Percentiles rank a stretch among this genome's conserved stretches.
Evolutionary conservation across 2,888 invertebrate species (phyloP).

Genomic region (Leistus spinibarbis): DNA sequence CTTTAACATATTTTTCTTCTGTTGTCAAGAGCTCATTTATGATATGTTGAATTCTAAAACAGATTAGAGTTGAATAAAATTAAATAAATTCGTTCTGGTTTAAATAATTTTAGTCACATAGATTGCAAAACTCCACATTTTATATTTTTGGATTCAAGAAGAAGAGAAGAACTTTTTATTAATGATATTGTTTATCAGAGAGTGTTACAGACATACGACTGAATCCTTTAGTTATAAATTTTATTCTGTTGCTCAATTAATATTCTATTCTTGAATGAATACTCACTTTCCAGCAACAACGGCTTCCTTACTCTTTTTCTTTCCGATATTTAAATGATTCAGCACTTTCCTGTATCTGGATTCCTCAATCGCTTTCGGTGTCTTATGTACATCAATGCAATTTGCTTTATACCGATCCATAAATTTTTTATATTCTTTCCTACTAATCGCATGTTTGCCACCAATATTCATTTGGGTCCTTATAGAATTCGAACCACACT

Average conservation of each 20-base stretch:
- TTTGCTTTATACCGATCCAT: constrained; percentile 8
- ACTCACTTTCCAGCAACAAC: constrained; percentile 27
- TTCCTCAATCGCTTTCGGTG: constrained; percentile 22
- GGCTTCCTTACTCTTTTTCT: constrained; percentile 17
- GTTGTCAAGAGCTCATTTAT: constrained; percentile 52
- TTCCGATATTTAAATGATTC: constrained; percentile 18
- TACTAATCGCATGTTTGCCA: constrained; percentile 6
- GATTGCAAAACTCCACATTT: no score
- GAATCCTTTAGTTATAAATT: no score
- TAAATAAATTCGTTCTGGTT: no score
- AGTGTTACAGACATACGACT: no score
- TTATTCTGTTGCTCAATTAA: neutral
- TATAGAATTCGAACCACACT: constrained; percentile 2
- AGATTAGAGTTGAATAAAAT: no score
- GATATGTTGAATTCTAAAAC: constrained; percentile 46
- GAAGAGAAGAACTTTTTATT: no score
- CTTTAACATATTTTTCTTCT: constrained; percentile 51
- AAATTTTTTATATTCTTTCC: constrained; percentile 7
- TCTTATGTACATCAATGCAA: neutral
- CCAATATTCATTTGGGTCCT: neutral
- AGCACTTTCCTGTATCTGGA: constrained; percentile 2
- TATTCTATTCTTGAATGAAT: no score
- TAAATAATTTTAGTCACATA: no score
- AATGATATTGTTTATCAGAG: no score
- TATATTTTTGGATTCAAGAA: no score